phyloP scores from a whole-genome alignment of 1,140 invertebrate species.

The Drosophila prosaltans region DNA sequence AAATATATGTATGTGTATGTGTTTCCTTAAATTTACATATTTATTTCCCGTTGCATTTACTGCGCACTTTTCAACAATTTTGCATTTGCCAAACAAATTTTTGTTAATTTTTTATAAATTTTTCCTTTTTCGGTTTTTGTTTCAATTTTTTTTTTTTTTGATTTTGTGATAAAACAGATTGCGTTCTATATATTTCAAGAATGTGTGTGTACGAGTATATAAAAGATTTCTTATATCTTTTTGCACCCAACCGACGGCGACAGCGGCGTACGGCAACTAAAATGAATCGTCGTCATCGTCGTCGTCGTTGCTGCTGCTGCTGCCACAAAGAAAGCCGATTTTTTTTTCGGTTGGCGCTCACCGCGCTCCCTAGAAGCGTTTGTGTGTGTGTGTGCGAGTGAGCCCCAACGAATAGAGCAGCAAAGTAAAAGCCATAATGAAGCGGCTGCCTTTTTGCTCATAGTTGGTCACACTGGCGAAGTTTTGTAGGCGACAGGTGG shows the following conservation, averaged over 20 bases:
- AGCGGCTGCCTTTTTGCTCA: slow-evolving; percentile 35
- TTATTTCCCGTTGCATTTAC: slow-evolving; percentile 47
- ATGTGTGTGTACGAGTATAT: slow-evolving; percentile 25
- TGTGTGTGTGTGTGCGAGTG: slow-evolving; percentile 28
- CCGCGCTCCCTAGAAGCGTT: slow-evolving; percentile 37
- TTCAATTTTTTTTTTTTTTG: slow-evolving; percentile 14
- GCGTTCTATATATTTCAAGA: slow-evolving; percentile 37
- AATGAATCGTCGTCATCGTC: slow-evolving; percentile 39
- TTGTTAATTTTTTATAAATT: slow-evolving; percentile 26
- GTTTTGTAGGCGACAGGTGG: slow-evolving; percentile 52
- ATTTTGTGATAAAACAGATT: slow-evolving; percentile 49
- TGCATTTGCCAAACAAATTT: slow-evolving; percentile 49
- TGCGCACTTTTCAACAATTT: slow-evolving; percentile 69
- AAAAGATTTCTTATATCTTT: slow-evolving; percentile 68
- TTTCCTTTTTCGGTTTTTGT: slow-evolving; percentile 29
- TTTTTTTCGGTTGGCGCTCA: slow-evolving; percentile 56
- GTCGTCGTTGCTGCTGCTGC: slow-evolving; percentile 37
- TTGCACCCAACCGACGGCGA: slow-evolving; percentile 75
- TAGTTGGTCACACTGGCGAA: slow-evolving; percentile 43
- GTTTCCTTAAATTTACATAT: slow-evolving; percentile 58
- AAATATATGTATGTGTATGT: slow-evolving; percentile 25
- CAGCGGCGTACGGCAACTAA: slow-evolving; percentile 78
- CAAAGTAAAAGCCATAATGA: slow-evolving; percentile 27
- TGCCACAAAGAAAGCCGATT: slow-evolving; percentile 62
- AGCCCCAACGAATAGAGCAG: slow-evolving; percentile 40